Base-by-base conservation (phyloP, 2,888 invertebrate species). In the Bombylius major region DNA sequence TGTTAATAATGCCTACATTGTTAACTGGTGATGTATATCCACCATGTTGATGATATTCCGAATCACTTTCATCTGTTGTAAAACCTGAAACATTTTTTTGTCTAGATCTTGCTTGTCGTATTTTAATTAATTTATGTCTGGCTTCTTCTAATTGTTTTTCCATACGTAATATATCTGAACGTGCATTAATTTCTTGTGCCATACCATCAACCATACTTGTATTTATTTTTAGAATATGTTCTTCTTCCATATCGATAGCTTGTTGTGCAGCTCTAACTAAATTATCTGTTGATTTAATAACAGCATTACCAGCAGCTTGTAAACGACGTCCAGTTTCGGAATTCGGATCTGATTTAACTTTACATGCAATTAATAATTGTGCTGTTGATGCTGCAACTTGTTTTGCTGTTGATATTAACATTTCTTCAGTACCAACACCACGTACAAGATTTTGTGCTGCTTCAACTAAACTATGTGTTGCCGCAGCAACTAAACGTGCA, bases 301-400 rank as follows among this genome's bases (percentile, higher is more conserved):
- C 98, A 5, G 94, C 95, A 64, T 95, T 96, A 13, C 97, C 97
- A 0, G 97, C 97, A 13, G 88, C 82, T 73, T 95, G 87, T 46
- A 98, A 78, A 12, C 97, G 82, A 50, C 92, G 86, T 52, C 96
- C 97, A 8, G 93, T 89, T 64, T 93, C 91, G 8, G 95, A 93
- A 59, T 94, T 89, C 2, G 93, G 90, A 76, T 98, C 98, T 0
- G 98, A 96, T 74, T 98, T 98, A 57, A 99, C 97, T 80, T 97
- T 96, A 77, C 99, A 99, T 0, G 99, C 98, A 50, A 99, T 96
- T 54, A 99, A 75, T 56, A 99, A 78, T 69, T 98, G 98, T 0
- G 99, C 99, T 0, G 99, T 99, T 2, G 94, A 93, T 53, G 93
- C 89, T 7, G 99, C 98, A 9, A 99, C 96, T 75, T 92, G 92